Evolutionary conservation across 2,888 invertebrate species (phyloP).

Genomic region (Clepsis dumicolana): DNA sequence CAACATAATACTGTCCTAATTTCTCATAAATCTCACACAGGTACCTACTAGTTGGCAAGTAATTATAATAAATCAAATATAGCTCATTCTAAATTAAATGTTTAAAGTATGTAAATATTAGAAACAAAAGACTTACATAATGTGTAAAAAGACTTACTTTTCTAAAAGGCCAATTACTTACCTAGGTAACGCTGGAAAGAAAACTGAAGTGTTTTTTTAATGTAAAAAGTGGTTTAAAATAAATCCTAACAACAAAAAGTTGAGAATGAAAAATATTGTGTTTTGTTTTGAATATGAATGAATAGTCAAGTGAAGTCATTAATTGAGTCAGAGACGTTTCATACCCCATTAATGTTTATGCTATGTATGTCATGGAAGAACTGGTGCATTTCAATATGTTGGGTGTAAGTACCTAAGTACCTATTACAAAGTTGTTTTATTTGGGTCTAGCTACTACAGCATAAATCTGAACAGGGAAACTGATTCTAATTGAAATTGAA

Average conservation of each 20-base stretch:
- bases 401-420: too few relatives aligned
- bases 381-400: constrained; percentile 25
- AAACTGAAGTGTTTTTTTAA: not conserved
- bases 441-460: too few relatives aligned
- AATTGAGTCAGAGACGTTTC: constrained; percentile 32
- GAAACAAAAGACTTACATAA: too few relatives aligned
- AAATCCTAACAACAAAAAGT: not conserved
- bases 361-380: constrained; percentile 40
- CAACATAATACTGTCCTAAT: too few relatives aligned
- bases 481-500: too few relatives aligned
- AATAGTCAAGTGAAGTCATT: constrained; percentile 25
- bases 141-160: too few relatives aligned
- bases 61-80: too few relatives aligned
- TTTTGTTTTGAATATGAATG: constrained; percentile 2
- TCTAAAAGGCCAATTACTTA: not conserved
- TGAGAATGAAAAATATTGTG: not conserved
- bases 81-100: too few relatives aligned
- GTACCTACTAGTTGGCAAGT: too few relatives aligned
- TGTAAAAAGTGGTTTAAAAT: not conserved
- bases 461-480: too few relatives aligned
- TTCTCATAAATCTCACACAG: too few relatives aligned
- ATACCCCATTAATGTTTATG: constrained; percentile 26
- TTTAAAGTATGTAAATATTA: too few relatives aligned
- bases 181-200: not conserved
- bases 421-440: not conserved